Conservation (phyloP, 2,113 vertebrate species). For the Lepus americanus region DNA sequence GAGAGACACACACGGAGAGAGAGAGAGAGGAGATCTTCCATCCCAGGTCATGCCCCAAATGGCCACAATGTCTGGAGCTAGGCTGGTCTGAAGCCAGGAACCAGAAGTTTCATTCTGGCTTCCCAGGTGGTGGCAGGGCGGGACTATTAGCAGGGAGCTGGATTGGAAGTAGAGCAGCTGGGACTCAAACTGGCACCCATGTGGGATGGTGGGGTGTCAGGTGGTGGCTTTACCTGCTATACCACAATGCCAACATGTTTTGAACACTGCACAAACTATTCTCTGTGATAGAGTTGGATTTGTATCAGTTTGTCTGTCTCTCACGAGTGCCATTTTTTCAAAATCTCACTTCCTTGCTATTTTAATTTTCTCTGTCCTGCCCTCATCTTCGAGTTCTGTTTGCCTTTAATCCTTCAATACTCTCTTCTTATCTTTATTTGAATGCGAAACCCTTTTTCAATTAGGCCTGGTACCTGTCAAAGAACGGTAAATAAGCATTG, state of each 20-base stretch:
- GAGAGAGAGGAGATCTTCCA: too few species aligned
- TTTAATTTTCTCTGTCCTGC: conserved; percentile 78
- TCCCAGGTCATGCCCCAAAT: too few species aligned
- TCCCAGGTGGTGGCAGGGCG: too few species aligned
- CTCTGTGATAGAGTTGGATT: conserved; percentile 54
- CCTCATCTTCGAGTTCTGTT: conserved; percentile 76
- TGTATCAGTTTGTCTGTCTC: conserved; percentile 76
- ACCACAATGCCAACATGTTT: neutral
- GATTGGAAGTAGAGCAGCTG: too few species aligned
- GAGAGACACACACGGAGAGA: too few species aligned
- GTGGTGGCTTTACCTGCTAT: too few species aligned
- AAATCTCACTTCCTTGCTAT: conserved; percentile 71
- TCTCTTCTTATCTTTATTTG: conserved; percentile 80
- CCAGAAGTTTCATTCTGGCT: too few species aligned
- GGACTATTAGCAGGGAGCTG: too few species aligned
- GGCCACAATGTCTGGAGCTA: too few species aligned
- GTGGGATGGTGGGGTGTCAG: too few species aligned
- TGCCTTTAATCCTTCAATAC: conserved; percentile 82
- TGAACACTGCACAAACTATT: conserved; percentile 26
- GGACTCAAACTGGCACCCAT: too few species aligned
- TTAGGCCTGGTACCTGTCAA: conserved; percentile 77
- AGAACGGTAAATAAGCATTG: conserved; percentile 80
- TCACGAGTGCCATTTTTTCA: conserved; percentile 76
- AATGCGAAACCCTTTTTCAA: conserved; percentile 78
- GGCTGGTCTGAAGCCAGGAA: too few species aligned